These are phyloP conservation scores for Nemoura dubitans DNA, from an alignment of 2,888 invertebrate species.

Conservation along the genomic window DNA sequence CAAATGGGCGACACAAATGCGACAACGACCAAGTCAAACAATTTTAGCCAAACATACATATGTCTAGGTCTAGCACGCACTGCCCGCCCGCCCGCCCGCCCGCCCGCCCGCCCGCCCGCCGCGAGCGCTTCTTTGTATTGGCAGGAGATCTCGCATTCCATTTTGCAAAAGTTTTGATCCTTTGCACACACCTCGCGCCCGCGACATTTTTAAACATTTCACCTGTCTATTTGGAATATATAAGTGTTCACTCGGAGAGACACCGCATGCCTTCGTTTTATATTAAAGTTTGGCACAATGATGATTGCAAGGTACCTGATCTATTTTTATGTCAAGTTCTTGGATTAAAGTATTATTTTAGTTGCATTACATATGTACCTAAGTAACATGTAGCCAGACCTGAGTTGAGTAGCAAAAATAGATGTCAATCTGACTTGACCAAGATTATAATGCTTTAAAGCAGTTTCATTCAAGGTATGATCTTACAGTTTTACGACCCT, in stretches of 20 bases:
- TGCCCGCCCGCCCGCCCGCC: too few species aligned
- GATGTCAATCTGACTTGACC: too few species aligned
- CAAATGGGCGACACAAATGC: neutral
- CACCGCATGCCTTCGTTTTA: neutral
- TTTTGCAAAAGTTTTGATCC: conserved; percentile 27
- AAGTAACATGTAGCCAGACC: neutral
- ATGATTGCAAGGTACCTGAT: neutral
- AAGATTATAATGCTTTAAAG: too few species aligned
- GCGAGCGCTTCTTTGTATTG: conserved; percentile 38
- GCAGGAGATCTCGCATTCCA: neutral
- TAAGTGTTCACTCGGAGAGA: neutral
- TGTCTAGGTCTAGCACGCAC: neutral
- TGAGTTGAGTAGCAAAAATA: too few species aligned
- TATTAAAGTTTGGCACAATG: neutral
- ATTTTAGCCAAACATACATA: neutral
- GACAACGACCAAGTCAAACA: neutral
- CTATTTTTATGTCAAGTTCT: neutral
- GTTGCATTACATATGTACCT: neutral
- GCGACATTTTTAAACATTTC: neutral
- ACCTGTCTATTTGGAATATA: neutral
- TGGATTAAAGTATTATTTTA: neutral
- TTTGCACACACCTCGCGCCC: neutral
- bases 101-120: too few species aligned
- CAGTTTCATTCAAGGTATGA: too few species aligned
- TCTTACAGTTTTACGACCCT: too few species aligned